A percentile compares a stretch with the other conserved stretches of the same genome.
These are phyloP conservation scores for Drosophila murphyi DNA, from an alignment of 1,140 invertebrate genomes.

Conservation along the genomic window DNA sequence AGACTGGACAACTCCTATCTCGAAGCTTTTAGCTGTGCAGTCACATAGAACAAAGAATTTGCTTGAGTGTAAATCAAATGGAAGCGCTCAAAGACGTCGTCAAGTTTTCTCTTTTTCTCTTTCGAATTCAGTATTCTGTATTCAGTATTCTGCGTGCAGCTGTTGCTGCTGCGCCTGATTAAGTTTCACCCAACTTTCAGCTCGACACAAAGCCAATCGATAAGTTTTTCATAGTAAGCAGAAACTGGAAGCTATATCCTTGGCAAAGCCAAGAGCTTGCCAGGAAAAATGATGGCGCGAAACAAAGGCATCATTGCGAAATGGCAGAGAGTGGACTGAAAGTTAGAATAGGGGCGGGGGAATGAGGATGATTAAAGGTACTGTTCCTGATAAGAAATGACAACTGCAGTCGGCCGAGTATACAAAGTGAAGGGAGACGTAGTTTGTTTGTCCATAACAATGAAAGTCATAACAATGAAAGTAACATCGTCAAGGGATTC, in stretches of 20 bases:
- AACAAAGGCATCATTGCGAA: conserved; percentile 26
- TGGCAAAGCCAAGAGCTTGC: not conserved
- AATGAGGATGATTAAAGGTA: not conserved
- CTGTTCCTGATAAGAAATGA: conserved; percentile 45
- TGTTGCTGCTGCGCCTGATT: conserved; percentile 59
- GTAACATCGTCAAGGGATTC: conserved; percentile 16
- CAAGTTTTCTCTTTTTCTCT: conserved; percentile 20
- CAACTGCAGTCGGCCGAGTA: conserved; percentile 41
- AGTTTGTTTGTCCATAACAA: conserved; percentile 48
- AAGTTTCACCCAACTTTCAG: conserved; percentile 58
- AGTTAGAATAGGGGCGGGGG: not conserved
- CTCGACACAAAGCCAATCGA: conserved; percentile 60
- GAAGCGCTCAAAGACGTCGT: conserved; percentile 24
- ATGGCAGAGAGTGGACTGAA: not conserved
- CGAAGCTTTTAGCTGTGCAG: conserved; percentile 8
- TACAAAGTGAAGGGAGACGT: not conserved
- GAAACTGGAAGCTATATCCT: not conserved
- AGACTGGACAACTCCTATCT: conserved; percentile 6
- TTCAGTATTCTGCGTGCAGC: conserved; percentile 13
- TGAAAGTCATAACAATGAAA: conserved; percentile 53
- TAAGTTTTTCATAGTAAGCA: conserved; percentile 33
- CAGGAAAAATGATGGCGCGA: conserved; percentile 13
- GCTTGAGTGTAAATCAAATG: conserved; percentile 38
- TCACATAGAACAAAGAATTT: conserved; percentile 30
- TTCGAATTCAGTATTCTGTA: too few species aligned